Evolutionary conservation across 2,113 vertebrate species (phyloP).

Genomic region (Protobothrops mucrosquamatus): DNA sequence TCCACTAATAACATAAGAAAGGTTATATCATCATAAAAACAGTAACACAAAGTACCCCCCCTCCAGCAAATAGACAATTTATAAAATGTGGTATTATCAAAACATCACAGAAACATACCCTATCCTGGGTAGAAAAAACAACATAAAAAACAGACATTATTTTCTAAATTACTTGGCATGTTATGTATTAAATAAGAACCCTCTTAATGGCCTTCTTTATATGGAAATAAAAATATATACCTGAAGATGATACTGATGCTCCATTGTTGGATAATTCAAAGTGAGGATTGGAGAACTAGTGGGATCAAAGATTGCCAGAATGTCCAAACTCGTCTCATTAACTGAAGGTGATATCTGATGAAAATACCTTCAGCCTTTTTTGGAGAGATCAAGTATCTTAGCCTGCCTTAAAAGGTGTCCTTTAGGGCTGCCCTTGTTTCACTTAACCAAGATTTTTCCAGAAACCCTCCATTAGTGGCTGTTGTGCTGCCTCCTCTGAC

Average conservation of each 20-base stretch:
- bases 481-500: accelerated
- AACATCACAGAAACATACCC: neutral
- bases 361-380: neutral
- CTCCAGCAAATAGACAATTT: neutral
- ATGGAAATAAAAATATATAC: neutral
- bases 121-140: neutral
- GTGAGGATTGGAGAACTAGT: neutral
- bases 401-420: neutral
- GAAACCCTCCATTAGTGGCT: slow-evolving; percentile 6
- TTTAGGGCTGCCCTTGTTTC: neutral
- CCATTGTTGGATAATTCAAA: slow-evolving; percentile 3
- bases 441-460: neutral
- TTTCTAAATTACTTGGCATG: neutral
- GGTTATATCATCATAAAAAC: neutral
- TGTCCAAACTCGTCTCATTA: neutral
- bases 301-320: neutral
- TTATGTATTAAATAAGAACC: neutral
- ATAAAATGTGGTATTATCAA: neutral
- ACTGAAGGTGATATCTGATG: neutral
- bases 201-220: neutral
- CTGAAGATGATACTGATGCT: neutral
- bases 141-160: neutral
- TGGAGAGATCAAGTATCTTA: neutral
- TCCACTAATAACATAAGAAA: neutral
- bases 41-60: neutral